A percentile compares a stretch with the other conserved stretches of the same genome.
Evolutionary conservation across 2,888 invertebrate genomes (phyloP).

Genomic region (Bellardia pandia): DNA sequence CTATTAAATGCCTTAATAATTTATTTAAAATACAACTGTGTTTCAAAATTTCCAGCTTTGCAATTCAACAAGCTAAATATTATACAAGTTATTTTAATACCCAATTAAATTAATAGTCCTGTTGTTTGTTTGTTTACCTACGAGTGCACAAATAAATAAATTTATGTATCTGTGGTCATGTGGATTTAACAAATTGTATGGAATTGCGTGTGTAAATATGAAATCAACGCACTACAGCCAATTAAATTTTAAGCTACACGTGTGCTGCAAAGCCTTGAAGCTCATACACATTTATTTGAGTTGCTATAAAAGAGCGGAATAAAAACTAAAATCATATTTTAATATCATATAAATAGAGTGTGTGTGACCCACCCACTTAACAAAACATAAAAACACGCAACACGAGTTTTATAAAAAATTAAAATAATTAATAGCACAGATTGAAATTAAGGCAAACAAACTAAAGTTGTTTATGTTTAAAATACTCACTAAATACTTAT

Average conservation of each 20-base stretch:
- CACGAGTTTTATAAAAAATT: background rate
- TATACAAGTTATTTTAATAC: background rate
- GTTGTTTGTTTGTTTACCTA: background rate
- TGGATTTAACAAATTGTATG: background rate
- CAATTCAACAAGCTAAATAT: background rate
- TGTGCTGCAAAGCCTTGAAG: background rate
- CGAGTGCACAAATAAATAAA: background rate
- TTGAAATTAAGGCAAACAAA: background rate
- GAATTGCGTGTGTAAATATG: constrained; percentile 1
- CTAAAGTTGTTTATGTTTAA: too few relatives aligned
- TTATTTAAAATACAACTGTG: too few relatives aligned
- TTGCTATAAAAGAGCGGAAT: background rate
- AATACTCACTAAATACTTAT: too few relatives aligned
- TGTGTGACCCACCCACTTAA: background rate
- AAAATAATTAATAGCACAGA: background rate
- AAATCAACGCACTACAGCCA: constrained; percentile 1
- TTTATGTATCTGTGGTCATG: constrained; percentile 1
- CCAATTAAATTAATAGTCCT: constrained; percentile 13
- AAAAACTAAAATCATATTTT: background rate
- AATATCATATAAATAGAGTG: background rate
- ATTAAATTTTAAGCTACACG: constrained; percentile 8
- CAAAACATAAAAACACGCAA: background rate
- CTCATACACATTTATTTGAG: background rate
- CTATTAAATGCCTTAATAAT: too few relatives aligned
- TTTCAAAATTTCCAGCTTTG: background rate